These are phyloP conservation scores for Lithobius niger DNA, from an alignment of 1,140 invertebrate genomes.

Conservation along the genomic window DNA sequence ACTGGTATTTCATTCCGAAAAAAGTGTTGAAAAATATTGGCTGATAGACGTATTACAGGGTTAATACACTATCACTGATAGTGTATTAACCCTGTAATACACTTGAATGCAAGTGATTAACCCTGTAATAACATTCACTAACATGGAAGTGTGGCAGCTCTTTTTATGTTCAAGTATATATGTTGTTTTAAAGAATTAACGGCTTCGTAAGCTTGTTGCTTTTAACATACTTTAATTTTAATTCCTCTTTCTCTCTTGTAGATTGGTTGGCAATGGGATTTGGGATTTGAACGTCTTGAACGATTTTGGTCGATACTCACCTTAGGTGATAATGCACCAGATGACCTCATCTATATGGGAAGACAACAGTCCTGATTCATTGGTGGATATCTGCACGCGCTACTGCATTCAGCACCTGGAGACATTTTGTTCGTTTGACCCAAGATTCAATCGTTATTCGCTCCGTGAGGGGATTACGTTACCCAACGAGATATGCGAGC, in stretches of 20 bases:
- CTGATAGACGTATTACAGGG: too few species aligned
- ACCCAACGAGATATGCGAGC: slow-evolving; percentile 54
- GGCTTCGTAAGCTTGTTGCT: not conserved
- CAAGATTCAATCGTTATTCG: slow-evolving; percentile 22
- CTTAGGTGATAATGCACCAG: not conserved
- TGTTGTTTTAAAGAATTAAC: not conserved
- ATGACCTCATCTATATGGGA: not conserved
- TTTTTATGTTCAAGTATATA: too few species aligned
- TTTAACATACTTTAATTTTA: too few species aligned
- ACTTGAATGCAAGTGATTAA: too few species aligned
- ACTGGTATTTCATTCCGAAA: too few species aligned
- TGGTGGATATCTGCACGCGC: slow-evolving; percentile 47
- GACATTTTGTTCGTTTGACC: slow-evolving; percentile 37
- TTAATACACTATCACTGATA: too few species aligned
- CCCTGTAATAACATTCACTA: too few species aligned
- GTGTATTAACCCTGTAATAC: too few species aligned
- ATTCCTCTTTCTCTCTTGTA: not conserved
- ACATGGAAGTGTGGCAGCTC: too few species aligned
- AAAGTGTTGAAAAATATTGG: too few species aligned
- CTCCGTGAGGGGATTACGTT: slow-evolving; percentile 34
- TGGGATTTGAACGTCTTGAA: not conserved
- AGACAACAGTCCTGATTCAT: slow-evolving; percentile 25
- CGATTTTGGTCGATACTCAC: not conserved
- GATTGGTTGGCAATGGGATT: not conserved
- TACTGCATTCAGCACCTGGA: slow-evolving; percentile 47